Evolutionary conservation across 2,113 vertebrate genomes (phyloP), one percentile per base, ranked within the genome.

Genomic region (Lepisosteus osseus): DNA sequence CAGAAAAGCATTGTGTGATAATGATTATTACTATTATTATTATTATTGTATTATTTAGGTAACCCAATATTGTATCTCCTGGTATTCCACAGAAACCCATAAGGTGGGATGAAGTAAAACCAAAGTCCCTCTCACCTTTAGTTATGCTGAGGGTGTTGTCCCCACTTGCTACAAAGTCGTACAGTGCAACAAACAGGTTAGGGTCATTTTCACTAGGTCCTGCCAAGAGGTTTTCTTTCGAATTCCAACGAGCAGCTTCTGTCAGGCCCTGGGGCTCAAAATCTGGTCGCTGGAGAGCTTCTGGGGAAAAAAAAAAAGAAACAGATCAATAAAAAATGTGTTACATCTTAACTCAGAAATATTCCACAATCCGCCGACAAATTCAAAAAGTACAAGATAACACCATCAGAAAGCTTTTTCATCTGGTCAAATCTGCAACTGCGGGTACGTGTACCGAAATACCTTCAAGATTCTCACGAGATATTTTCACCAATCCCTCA

Each of bases 101-200:
- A 1, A 29, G 29, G 29, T 29, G 29, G 29, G 29, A 29, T 29
- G 29, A 29, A 29, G 29, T 29, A 29, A 29, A 29, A 1, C 29
- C 47, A 51, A 5, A 51, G 47, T 51, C 47, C 51, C 4, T 12
- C 86, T 92, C 81, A 99, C 97, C 97, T 96, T 98, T 99, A 72
- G 97, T 99, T 76, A 99, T 99, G 90, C 97, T 99, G 65, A 99
- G 95, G 17, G 97, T 99, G 90, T 99, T 99, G 82, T 99, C 97
- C 4, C 97, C 97, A 61, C 97, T 99, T 1, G 97, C 97, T 75
- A 99, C 97, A 40, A 99, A 99, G 72, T 99, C 97, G n/a, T 99
- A 99, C 45, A 99, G 95, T 67, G 97, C 97, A 78, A 99, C 96
- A 57, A 99, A 99, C 79, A 99, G 93, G 83, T 99, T 98, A 76